Percentiles rank a stretch among this genome's conserved stretches.
Evolutionary conservation across 1,140 invertebrate genomes (phyloP).

Genomic region (Cydia amplana): DNA sequence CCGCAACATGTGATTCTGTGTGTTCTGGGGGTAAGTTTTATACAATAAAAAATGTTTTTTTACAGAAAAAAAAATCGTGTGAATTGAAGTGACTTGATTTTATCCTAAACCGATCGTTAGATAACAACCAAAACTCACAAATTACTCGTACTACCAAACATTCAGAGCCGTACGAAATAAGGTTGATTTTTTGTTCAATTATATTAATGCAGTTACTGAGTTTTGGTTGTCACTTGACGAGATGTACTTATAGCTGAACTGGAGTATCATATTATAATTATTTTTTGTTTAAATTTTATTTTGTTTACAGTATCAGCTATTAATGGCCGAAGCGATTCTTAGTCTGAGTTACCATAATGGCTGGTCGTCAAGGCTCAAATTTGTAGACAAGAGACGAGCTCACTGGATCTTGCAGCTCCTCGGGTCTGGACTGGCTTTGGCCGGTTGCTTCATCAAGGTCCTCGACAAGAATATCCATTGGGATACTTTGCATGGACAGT

Average conservation of each 20-base stretch:
- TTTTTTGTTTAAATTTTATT: conserved; percentile 41
- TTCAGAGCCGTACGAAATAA: too few species aligned
- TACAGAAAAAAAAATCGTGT: neutral
- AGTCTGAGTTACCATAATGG: conserved; percentile 59
- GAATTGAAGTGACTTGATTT: too few species aligned
- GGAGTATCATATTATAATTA: neutral
- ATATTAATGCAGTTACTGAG: too few species aligned
- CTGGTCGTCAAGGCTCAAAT: conserved; percentile 55
- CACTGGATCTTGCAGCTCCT: conserved; percentile 63
- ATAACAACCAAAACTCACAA: too few species aligned
- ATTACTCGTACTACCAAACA: too few species aligned
- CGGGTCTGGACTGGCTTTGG: conserved; percentile 58
- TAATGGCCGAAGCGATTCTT: conserved; percentile 66
- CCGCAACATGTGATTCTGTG: conserved; percentile 54
- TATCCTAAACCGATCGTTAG: too few species aligned
- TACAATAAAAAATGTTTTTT: neutral
- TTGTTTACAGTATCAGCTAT: conserved; percentile 67
- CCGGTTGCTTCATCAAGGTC: conserved; percentile 60
- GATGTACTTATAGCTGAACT: too few species aligned
- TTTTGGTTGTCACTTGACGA: too few species aligned
- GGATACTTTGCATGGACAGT: conserved; percentile 61
- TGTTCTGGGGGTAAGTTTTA: conserved; percentile 59
- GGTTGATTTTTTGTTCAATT: too few species aligned
- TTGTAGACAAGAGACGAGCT: conserved; percentile 55
- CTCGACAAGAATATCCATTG: conserved; percentile 55